Conservation (phyloP, 1,140 invertebrate species). For the Chymomyza costata region DNA sequence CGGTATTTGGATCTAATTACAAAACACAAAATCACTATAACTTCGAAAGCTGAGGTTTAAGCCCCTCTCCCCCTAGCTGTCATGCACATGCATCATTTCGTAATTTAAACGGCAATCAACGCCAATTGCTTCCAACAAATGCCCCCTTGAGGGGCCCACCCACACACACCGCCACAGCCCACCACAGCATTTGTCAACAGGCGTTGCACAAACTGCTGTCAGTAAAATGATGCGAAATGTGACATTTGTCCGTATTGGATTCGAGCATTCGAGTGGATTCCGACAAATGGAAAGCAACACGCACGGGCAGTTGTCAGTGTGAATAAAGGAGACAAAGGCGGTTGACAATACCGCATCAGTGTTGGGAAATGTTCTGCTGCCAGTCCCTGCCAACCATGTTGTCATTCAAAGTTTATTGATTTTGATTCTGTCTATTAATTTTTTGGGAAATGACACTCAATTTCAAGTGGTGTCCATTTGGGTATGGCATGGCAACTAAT, state of each 20-base stretch:
- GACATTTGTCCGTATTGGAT: constrained; percentile 29
- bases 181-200: constrained; percentile 32
- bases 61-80: constrained; percentile 20
- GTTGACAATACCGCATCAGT: constrained; percentile 22
- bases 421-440: constrained; percentile 30
- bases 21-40: constrained; percentile 66
- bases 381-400: too few species aligned
- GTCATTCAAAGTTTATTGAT: constrained; percentile 55
- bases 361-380: too few species aligned
- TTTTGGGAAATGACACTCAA: too few species aligned
- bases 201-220: constrained; percentile 50
- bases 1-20: constrained; percentile 63
- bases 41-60: constrained; percentile 48
- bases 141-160: neutral
- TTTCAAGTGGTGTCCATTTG: too few species aligned
- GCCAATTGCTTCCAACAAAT: too few species aligned
- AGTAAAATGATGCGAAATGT: constrained; percentile 64
- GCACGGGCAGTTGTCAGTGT: too few species aligned
- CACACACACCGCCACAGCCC: constrained; percentile 1
- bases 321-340: neutral
- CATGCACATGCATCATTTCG: constrained; percentile 53
- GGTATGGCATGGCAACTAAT: too few species aligned
- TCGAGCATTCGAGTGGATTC: constrained; percentile 2
- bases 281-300: too few species aligned
- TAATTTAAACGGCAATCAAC: constrained; percentile 66